Evolutionary conservation across 2,888 invertebrate species (phyloP).

Genomic region (Cosmopolites sordidus): DNA sequence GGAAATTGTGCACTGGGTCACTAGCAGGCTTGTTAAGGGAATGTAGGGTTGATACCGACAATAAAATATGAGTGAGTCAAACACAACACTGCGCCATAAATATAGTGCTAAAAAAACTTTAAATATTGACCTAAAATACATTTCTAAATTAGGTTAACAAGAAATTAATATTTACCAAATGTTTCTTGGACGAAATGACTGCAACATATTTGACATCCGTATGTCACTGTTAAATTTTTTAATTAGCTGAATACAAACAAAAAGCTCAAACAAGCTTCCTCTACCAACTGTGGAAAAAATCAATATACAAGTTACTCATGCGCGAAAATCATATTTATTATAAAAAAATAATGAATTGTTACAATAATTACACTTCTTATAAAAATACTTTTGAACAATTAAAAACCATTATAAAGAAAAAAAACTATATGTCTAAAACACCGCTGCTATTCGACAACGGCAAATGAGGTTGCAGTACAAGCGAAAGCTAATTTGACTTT

Average conservation of each 20-base stretch:
- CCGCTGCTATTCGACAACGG: constrained; percentile 46
- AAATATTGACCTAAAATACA: no score
- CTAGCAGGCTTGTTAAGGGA: no score
- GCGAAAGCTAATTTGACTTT: constrained; percentile 47
- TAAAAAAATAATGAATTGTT: constrained; percentile 35
- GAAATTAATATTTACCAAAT: constrained; percentile 43
- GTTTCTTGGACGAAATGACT: constrained; percentile 38
- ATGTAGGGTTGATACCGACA: no score
- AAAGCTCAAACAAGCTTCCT: constrained; percentile 17
- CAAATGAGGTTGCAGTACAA: constrained; percentile 54
- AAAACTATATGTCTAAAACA: constrained; percentile 10
- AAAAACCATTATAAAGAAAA: constrained; percentile 28
- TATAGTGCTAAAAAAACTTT: no score
- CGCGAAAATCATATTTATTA: constrained; percentile 33
- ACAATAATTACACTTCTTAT: constrained; percentile 35
- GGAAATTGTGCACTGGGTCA: no score
- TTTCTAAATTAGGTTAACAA: no score
- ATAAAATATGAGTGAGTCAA: no score
- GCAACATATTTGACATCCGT: constrained; percentile 36
- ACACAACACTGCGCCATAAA: no score
- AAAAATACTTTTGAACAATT: constrained; percentile 28
- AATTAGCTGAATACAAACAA: constrained; percentile 34
- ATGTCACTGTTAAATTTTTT: no score
- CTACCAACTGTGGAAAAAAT: constrained; percentile 29
- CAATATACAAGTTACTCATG: constrained; percentile 36